Base-by-base conservation (phyloP, 2,113 vertebrate species). In the Macaca fascicularis region DNA sequence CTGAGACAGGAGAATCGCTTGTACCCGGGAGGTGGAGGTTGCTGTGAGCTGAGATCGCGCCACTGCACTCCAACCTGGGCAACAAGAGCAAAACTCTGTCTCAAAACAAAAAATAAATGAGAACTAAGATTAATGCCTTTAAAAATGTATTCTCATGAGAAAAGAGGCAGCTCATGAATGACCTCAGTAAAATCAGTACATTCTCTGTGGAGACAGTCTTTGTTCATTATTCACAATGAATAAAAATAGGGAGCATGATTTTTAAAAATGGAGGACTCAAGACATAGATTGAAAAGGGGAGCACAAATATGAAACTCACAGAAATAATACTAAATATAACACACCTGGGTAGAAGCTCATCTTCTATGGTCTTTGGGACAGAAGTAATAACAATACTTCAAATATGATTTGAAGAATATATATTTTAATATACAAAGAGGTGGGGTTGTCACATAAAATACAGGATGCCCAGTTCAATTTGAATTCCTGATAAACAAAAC, bases 221-320 rank as follows among this genome's bases (percentile, higher is more conserved):
- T 64, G 27, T 79, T 50, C 48, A 50, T 50, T 50, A 50, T 50
- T 48, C n/a, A 30, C 23, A 35, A n/a, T 89, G 95, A 85, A 79
- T n/a, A 69, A 87, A 93, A 93, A 78, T 27, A 35, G 45, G 27
- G 52, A 61, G 32, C 17, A 13, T 35, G 2, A 19, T 89, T 69
- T 64, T 84, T 69, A 16, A 43, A 86, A 90, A 64, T 52, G n/a
- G 70, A 93, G n/a, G 55, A n/a, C 13, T 45, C 82, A 45, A 81
- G 32, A 83, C 32, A 97, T 84, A 72, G 94, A 76, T 59, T 40
- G 81, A 81, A 48, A 84, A 95, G 38, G 17, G 38, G 75, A 91
- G 43, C 40, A 88, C 85, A 90, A 80, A 14, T 38, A 64, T 35
- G 38, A 85, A 67, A 35, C 32, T 32, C 72, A 69, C 2, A 30